Conservation (phyloP, 2,113 vertebrate genomes). For the Odontesthes bonariensis region DNA sequence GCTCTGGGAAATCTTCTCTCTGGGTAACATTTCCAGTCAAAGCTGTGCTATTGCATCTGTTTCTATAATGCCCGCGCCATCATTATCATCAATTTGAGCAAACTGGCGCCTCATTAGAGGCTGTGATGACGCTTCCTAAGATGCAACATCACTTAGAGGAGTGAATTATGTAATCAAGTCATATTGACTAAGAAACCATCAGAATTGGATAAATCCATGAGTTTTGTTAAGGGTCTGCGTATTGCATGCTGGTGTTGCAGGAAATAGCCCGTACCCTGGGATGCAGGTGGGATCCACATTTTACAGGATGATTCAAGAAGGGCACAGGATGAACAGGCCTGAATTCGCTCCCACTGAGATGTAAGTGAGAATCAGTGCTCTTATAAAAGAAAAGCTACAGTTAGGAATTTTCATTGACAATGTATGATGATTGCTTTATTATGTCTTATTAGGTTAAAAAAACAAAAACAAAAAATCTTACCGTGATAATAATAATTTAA, state of each 20-base stretch:
- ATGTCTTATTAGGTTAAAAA: too few species aligned
- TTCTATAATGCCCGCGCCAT: constrained; percentile 16
- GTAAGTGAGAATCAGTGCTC: constrained; percentile 78
- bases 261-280: constrained; percentile 96
- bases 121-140: constrained; percentile 22
- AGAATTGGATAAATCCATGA: not conserved
- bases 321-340: constrained; percentile 94
- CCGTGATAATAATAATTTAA: too few species aligned
- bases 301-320: constrained; percentile 98
- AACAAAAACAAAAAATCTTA: too few species aligned
- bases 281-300: constrained; percentile 97
- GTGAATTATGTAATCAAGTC: constrained; percentile 15
- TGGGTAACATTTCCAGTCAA: constrained; percentile 84
- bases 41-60: constrained; percentile 11
- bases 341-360: constrained; percentile 92
- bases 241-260: constrained; percentile 74
- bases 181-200: constrained; percentile 23
- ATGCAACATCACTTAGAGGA: constrained; percentile 33
- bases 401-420: not conserved
- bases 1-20: constrained; percentile 98
- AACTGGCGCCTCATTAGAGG: constrained; percentile 14
- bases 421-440: too few species aligned
- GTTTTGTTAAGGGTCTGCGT: not conserved
- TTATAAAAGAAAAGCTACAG: not conserved
- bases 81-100: constrained; percentile 18